Evolutionary conservation across 2,113 vertebrate species (phyloP).

Genomic region (Cathartes aura): DNA sequence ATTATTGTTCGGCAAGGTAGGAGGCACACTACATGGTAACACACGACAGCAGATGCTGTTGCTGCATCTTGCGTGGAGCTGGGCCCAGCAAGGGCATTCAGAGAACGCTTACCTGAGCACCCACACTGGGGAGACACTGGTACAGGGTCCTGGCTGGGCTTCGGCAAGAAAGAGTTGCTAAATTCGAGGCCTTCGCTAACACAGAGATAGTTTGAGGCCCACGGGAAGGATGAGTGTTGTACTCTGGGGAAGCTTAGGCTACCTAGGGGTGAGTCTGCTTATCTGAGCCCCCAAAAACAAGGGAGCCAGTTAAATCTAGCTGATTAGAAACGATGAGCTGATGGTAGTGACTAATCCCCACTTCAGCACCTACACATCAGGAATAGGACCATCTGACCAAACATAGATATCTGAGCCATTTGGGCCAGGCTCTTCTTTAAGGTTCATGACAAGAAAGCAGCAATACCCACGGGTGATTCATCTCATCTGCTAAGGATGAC

Average conservation of each 20-base stretch:
- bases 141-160: not conserved
- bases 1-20: not conserved
- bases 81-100: not conserved
- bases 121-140: not conserved
- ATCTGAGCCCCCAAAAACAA: not conserved
- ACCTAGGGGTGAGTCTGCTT: not conserved
- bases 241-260: not conserved
- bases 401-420: not conserved
- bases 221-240: not conserved
- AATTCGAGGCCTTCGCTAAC: not conserved
- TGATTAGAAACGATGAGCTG: not conserved
- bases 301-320: not conserved
- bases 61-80: not conserved
- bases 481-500: not conserved
- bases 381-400: not conserved
- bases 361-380: not conserved
- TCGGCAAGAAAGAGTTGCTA: not conserved
- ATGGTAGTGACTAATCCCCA: not conserved
- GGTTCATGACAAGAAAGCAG: not conserved
- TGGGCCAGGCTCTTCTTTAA: not conserved
- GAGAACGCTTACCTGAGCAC: not conserved
- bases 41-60: not conserved
- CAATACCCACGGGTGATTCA: not conserved
- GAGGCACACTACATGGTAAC: not conserved
- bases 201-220: rapidly evolving